Evolutionary conservation across 2,888 invertebrate genomes (phyloP).

Genomic region (Drosophila diplacantha): DNA sequence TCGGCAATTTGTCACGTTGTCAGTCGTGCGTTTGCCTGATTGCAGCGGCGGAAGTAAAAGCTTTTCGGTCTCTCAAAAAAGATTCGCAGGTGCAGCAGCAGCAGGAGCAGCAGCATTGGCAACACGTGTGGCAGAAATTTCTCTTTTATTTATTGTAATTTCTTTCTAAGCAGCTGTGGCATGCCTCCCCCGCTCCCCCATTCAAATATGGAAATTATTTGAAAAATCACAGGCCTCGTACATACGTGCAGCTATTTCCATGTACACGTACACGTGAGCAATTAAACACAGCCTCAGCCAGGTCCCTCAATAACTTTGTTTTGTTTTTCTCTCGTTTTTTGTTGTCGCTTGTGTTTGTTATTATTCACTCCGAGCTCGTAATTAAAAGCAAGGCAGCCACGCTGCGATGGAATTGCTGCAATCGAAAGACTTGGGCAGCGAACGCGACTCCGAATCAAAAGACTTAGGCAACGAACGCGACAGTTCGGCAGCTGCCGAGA

Average conservation of each 20-base stretch:
- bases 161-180: constrained; percentile 43
- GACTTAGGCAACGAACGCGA: constrained; percentile 48
- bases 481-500: constrained; percentile 24
- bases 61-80: constrained; percentile 8
- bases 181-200: not conserved
- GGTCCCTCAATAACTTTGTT: not conserved
- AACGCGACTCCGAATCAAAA: constrained; percentile 34
- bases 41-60: constrained; percentile 67
- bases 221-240: constrained; percentile 1
- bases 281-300: constrained; percentile 51
- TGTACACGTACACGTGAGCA: constrained; percentile 44
- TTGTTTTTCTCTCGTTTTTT: not conserved
- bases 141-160: constrained; percentile 72
- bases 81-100: constrained; percentile 41
- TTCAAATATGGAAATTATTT: constrained; percentile 39
- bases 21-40: constrained; percentile 67
- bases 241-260: constrained; percentile 44
- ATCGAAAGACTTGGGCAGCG: constrained; percentile 44
- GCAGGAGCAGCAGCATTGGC: not conserved
- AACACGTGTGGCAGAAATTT: constrained; percentile 51
- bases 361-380: constrained; percentile 13
- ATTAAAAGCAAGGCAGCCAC: constrained; percentile 36
- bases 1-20: constrained; percentile 70
- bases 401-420: constrained; percentile 10
- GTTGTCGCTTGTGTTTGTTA: constrained; percentile 1